phyloP scores from a whole-genome alignment of 2,113 vertebrate species.

The Scophthalmus maximus region DNA sequence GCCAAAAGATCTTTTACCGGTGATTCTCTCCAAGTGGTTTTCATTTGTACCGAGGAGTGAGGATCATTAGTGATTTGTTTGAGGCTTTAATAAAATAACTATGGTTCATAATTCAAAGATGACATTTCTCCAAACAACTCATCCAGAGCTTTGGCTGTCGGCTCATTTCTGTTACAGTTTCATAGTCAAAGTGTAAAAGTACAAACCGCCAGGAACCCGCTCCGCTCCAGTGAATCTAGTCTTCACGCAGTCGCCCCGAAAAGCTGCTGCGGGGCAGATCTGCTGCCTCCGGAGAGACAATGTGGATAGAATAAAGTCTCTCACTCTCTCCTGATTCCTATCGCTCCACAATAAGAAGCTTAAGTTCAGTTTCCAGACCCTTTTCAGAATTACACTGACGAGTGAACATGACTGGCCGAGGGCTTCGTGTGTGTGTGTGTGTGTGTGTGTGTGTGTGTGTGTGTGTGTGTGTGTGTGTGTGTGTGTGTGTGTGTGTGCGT shows the following conservation, averaged over 20 bases:
- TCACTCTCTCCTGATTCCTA: neutral
- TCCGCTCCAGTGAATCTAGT: too few relatives aligned
- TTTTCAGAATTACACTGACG: slow-evolving; percentile 13
- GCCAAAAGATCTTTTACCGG: too few relatives aligned
- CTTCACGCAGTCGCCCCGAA: neutral
- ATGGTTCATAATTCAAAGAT: too few relatives aligned
- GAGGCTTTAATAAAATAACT: too few relatives aligned
- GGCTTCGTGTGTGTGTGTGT: slow-evolving; percentile 22
- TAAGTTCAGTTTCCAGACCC: slow-evolving; percentile 47
- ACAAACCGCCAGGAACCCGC: too few relatives aligned
- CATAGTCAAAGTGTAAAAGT: too few relatives aligned
- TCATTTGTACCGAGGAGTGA: too few relatives aligned
- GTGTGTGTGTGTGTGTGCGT: neutral
- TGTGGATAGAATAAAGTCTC: neutral
- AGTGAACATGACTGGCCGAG: slow-evolving; percentile 39
- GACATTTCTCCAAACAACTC: too few relatives aligned
- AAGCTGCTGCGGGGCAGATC: neutral
- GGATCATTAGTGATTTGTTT: too few relatives aligned
- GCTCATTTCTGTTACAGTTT: too few relatives aligned
- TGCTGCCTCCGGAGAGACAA: neutral
- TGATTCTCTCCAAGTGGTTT: too few relatives aligned
- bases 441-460: slow-evolving; percentile 32
- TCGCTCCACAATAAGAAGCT: slow-evolving; percentile 40
- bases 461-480: neutral
- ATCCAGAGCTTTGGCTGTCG: too few relatives aligned